phyloP scores from a whole-genome alignment of 1,140 invertebrate species.

The Microplitis demolitor region DNA sequence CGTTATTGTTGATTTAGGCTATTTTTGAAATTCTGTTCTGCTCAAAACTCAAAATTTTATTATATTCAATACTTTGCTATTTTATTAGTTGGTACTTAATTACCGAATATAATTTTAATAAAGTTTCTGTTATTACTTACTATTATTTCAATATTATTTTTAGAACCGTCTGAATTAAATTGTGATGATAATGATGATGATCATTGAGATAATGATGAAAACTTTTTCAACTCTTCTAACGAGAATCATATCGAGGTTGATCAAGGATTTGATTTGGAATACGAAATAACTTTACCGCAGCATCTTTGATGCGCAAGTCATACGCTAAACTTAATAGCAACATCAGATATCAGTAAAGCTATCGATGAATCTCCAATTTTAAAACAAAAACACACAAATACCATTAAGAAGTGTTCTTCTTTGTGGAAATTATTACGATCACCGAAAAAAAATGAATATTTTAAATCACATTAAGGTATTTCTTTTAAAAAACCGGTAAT shows the following conservation, averaged over 20 bases:
- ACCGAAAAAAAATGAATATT: not conserved
- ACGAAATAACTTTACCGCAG: not conserved
- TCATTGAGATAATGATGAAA: not conserved
- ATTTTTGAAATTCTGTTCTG: too few relatives aligned
- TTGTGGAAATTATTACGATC: conserved; percentile 1
- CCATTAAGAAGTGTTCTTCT: not conserved
- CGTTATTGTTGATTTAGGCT: too few relatives aligned
- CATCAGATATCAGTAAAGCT: not conserved
- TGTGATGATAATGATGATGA: not conserved
- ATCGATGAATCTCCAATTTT: not conserved
- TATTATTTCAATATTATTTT: too few relatives aligned
- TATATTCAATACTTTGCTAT: too few relatives aligned
- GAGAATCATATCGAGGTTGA: not conserved
- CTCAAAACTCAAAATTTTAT: too few relatives aligned
- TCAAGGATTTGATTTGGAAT: not conserved
- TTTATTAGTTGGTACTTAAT: too few relatives aligned
- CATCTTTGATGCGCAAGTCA: not conserved
- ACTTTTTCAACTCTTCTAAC: not conserved
- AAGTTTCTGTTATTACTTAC: too few relatives aligned
- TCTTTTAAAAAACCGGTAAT: conserved; percentile 8
- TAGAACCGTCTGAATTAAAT: not conserved
- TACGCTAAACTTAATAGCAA: not conserved
- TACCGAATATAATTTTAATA: too few relatives aligned
- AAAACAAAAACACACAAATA: not conserved
- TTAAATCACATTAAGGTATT: not conserved